A percentile compares a stretch with the other conserved stretches of the same genome.
Evolutionary conservation across 2,113 vertebrate species (phyloP).

Genomic region (Ammodytes dubius): DNA sequence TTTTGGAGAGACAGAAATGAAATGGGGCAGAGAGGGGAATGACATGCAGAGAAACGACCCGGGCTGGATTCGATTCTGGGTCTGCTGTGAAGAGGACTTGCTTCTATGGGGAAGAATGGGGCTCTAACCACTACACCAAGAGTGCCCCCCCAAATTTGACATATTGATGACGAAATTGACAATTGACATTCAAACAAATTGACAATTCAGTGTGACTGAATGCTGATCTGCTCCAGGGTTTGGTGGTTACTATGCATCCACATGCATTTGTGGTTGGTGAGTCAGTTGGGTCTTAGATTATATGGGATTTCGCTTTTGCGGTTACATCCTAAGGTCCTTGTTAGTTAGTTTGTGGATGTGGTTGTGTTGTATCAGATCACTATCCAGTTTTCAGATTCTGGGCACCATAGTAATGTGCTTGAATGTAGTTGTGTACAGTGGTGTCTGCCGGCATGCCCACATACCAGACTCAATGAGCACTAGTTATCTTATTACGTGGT

Average conservation of each 20-base stretch:
- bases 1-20: no score
- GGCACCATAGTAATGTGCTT: slow-evolving; percentile 21
- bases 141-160: no score
- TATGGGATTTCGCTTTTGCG: slow-evolving; percentile 14
- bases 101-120: no score
- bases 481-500: slow-evolving; percentile 48
- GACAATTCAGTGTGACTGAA: no score
- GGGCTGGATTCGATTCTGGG: no score
- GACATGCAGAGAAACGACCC: no score
- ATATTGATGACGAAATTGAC: not conserved
- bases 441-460: slow-evolving; percentile 43
- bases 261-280: slow-evolving; percentile 18
- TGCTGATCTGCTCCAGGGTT: slow-evolving; percentile 1
- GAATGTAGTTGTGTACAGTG: slow-evolving; percentile 32
- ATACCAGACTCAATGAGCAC: slow-evolving; percentile 16
- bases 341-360: slow-evolving; percentile 25
- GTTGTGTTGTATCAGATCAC: slow-evolving; percentile 33
- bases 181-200: not conserved
- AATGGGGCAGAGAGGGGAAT: no score
- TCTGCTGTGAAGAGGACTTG: no score
- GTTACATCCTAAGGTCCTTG: not conserved
- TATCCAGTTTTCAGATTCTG: slow-evolving; percentile 11
- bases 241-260: slow-evolving; percentile 18
- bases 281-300: slow-evolving; percentile 9
- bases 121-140: no score